These are phyloP conservation scores for Eurystomus glaucurus DNA, from an alignment of 2,797 vertebrate genomes.

Conservation along the genomic window DNA sequence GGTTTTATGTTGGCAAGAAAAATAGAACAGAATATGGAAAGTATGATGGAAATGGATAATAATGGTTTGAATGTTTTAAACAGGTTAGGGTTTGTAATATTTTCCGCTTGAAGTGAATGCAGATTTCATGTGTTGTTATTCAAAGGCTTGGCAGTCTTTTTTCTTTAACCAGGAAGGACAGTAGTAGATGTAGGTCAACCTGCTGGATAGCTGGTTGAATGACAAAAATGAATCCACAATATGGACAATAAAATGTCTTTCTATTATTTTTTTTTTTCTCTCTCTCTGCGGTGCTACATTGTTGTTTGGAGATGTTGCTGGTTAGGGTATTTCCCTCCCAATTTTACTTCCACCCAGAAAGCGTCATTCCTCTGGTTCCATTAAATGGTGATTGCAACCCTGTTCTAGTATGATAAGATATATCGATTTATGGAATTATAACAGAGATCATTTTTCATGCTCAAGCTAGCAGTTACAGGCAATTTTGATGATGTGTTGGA, in stretches of 20 bases:
- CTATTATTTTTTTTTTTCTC: accelerated
- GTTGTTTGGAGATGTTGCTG: neutral
- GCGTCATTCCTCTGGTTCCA: neutral
- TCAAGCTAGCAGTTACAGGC: slow-evolving; percentile 43
- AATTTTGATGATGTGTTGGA: slow-evolving; percentile 30
- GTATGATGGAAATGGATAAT: neutral
- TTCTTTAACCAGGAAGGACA: neutral
- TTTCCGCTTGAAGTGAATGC: slow-evolving; percentile 15
- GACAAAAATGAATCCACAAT: neutral
- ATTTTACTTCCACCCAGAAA: neutral
- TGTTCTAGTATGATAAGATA: neutral
- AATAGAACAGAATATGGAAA: neutral
- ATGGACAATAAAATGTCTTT: neutral
- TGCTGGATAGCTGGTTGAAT: neutral
- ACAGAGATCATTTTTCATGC: slow-evolving; percentile 30
- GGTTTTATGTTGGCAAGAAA: slow-evolving; percentile 6
- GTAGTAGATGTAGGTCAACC: neutral
- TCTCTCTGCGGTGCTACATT: neutral
- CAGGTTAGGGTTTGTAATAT: neutral
- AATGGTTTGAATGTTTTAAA: slow-evolving; percentile 31
- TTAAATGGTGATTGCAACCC: neutral
- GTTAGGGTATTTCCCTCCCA: neutral
- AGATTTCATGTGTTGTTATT: neutral
- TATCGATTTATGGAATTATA: slow-evolving; percentile 43
- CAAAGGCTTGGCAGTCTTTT: neutral